Evolutionary conservation across 2,888 invertebrate species (phyloP).

Genomic region (Perithous albicinctus): DNA sequence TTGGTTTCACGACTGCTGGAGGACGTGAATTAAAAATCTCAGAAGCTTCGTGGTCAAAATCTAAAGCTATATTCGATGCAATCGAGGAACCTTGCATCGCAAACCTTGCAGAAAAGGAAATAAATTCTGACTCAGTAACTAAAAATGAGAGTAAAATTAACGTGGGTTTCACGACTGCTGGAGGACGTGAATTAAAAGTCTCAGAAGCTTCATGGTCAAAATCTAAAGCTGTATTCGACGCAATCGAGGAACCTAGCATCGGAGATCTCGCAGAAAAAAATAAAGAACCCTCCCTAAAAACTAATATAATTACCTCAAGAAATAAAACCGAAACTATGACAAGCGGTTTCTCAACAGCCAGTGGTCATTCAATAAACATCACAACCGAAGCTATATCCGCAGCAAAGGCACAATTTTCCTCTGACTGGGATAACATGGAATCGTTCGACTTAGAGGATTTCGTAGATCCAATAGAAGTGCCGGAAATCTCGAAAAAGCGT

Average conservation of each 20-base stretch:
- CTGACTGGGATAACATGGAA: conserved; percentile 44
- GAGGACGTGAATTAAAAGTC: conserved; percentile 70
- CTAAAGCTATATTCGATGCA: conserved; percentile 52
- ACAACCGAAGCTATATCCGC: conserved; percentile 67
- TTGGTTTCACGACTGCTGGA: conserved; percentile 71
- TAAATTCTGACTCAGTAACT: background rate
- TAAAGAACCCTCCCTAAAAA: background rate
- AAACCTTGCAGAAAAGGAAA: background rate
- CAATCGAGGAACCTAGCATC: conserved; percentile 16
- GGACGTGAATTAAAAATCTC: conserved; percentile 72
- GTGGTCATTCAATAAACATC: conserved; percentile 71
- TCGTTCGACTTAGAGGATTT: conserved; percentile 49
- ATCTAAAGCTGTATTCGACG: conserved; percentile 51
- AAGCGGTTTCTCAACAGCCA: conserved; percentile 78
- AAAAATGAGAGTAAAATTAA: background rate
- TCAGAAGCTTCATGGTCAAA: conserved; percentile 68
- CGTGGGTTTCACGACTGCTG: conserved; percentile 68
- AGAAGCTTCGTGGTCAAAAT: conserved; percentile 64
- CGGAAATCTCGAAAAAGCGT: conserved; percentile 53
- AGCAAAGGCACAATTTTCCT: conserved; percentile 53
- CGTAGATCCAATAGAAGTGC: conserved; percentile 30
- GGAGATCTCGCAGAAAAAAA: background rate
- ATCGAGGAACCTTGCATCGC: background rate
- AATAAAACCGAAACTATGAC: background rate
- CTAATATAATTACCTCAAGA: background rate